Percentiles rank a stretch among this genome's conserved stretches.
Conservation (phyloP, 30 jellyfish, hydroid and myxozoan genomes). For the Aurelia coerulea region DNA sequence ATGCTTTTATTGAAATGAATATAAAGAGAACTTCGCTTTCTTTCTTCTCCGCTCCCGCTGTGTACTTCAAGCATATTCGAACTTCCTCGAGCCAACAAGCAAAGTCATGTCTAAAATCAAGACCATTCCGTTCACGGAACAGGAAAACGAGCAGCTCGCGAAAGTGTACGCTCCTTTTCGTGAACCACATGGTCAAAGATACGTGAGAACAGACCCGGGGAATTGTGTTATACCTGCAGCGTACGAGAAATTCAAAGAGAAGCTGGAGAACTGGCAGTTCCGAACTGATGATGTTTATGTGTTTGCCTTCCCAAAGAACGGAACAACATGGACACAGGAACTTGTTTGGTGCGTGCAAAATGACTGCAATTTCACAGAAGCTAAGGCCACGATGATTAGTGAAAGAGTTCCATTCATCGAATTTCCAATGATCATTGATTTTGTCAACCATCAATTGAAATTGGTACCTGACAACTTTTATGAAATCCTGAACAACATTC, state of each 20-base stretch:
- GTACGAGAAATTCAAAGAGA: slow-evolving; percentile 28
- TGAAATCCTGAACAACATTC: not conserved
- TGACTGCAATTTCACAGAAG: not conserved
- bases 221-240: slow-evolving; percentile 32
- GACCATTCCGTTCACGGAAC: not conserved
- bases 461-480: not conserved
- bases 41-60: no score
- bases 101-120: not conserved
- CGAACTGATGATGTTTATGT: slow-evolving; percentile 38
- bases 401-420: slow-evolving; percentile 19
- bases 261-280: slow-evolving; percentile 10
- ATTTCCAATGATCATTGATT: not conserved
- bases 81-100: not conserved
- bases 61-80: no score
- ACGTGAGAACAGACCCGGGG: slow-evolving; percentile 44
- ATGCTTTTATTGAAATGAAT: no score
- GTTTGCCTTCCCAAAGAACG: slow-evolving; percentile 28
- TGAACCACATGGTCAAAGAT: not conserved
- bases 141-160: not conserved
- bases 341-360: slow-evolving; percentile 25
- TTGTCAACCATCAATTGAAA: not conserved
- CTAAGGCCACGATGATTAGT: not conserved
- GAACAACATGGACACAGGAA: slow-evolving; percentile 62
- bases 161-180: not conserved
- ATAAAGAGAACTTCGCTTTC: no score